Conservation (phyloP, 2,888 invertebrate species). For the Colostygia pectinataria region DNA sequence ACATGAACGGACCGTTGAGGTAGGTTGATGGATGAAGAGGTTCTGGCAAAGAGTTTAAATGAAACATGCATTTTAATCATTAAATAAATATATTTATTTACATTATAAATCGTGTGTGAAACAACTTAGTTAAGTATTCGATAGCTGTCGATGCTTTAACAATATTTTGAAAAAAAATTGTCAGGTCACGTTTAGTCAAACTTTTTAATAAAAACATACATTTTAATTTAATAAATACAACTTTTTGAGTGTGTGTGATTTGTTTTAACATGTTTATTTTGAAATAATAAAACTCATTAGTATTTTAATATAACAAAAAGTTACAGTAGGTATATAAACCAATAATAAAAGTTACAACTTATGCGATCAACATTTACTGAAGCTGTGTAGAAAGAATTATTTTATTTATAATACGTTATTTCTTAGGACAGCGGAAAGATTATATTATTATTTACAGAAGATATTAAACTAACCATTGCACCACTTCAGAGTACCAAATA, state of each 20-base stretch:
- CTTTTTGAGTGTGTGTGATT: slow-evolving; percentile 38
- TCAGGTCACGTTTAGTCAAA: neutral
- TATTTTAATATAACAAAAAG: too few species aligned
- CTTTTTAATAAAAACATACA: neutral
- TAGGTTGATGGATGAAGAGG: too few species aligned
- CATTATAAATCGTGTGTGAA: slow-evolving; percentile 72
- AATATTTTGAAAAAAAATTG: slow-evolving; percentile 48
- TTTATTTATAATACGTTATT: slow-evolving; percentile 17
- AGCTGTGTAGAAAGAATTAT: slow-evolving; percentile 57
- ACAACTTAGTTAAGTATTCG: slow-evolving; percentile 48
- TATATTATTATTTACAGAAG: slow-evolving; percentile 54
- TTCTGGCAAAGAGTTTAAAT: slow-evolving; percentile 35
- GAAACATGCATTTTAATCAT: slow-evolving; percentile 64
- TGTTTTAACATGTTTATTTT: too few species aligned
- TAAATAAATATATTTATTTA: slow-evolving; percentile 84
- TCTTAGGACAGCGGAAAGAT: slow-evolving; percentile 55
- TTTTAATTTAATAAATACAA: slow-evolving; percentile 55
- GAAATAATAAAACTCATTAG: too few species aligned
- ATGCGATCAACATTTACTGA: slow-evolving; percentile 63
- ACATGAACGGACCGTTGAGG: too few species aligned
- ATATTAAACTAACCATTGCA: slow-evolving; percentile 74
- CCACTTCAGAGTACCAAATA: slow-evolving; percentile 67
- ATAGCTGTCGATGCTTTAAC: slow-evolving; percentile 69
- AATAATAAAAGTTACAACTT: slow-evolving; percentile 11
- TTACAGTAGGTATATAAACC: neutral